phyloP scores from a whole-genome alignment of 2,113 vertebrate genomes.

The Mobula birostris region DNA sequence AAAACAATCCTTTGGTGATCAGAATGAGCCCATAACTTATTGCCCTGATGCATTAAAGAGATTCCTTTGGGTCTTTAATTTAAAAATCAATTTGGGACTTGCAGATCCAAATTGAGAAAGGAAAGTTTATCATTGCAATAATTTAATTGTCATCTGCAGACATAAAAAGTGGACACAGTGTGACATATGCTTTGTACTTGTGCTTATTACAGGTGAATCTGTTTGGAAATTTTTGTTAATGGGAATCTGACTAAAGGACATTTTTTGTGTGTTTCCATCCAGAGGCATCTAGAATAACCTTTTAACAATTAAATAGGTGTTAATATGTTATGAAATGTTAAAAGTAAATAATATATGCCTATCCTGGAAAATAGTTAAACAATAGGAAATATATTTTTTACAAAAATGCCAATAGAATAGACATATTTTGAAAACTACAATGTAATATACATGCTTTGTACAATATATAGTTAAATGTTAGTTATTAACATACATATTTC shows the following conservation, averaged over 20 bases:
- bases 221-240: background rate
- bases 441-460: background rate
- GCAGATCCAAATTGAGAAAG: background rate
- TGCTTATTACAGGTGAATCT: background rate
- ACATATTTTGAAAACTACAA: background rate
- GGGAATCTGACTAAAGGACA: background rate
- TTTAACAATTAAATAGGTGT: background rate
- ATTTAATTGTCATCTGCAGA: background rate
- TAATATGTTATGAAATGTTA: background rate
- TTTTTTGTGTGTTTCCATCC: background rate
- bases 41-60: background rate
- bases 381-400: background rate
- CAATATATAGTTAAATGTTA: background rate
- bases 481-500: background rate
- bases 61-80: background rate
- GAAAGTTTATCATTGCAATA: background rate
- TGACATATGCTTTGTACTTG: background rate
- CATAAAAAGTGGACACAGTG: background rate
- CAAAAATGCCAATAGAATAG: background rate
- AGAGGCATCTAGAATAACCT: background rate
- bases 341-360: background rate
- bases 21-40: background rate
- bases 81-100: background rate
- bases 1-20: background rate
- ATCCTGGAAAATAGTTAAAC: background rate